These are phyloP conservation scores for Spizaetus ornatus DNA, from an alignment of 2,113 vertebrate genomes.

Conservation along the genomic window DNA sequence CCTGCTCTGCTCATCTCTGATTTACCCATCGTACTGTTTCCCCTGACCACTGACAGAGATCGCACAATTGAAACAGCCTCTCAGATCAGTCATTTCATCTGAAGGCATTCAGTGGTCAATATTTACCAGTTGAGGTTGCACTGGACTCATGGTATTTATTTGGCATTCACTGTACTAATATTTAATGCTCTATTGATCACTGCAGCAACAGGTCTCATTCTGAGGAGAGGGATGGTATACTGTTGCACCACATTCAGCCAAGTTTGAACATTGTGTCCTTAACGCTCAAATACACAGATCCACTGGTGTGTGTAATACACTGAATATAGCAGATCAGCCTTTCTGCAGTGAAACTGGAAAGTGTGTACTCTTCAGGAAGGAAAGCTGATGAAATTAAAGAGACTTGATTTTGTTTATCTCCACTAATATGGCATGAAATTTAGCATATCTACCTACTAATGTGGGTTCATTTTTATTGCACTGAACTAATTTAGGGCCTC, in stretches of 20 bases:
- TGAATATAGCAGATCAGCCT: background rate
- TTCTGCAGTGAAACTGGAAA: background rate
- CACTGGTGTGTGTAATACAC: background rate
- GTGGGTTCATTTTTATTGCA: background rate
- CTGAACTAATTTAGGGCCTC: background rate
- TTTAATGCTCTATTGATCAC: background rate
- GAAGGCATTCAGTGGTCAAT: background rate
- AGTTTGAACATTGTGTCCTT: background rate
- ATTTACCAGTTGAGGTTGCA: background rate
- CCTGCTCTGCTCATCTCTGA: background rate
- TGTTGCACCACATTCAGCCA: background rate
- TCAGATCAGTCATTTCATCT: background rate
- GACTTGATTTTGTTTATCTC: background rate
- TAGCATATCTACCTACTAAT: background rate
- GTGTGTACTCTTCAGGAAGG: background rate
- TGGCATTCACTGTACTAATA: background rate
- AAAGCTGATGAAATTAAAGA: background rate
- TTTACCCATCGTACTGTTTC: background rate
- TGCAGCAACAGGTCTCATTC: background rate
- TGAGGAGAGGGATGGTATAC: background rate
- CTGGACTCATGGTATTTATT: background rate
- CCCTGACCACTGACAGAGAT: background rate
- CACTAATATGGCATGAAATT: background rate
- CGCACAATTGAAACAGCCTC: background rate
- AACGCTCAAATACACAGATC: background rate